A percentile compares a stretch with the other conserved stretches of the same genome.
Evolutionary conservation across 2,113 vertebrate species (phyloP).

Genomic region (Hoplias malabaricus): DNA sequence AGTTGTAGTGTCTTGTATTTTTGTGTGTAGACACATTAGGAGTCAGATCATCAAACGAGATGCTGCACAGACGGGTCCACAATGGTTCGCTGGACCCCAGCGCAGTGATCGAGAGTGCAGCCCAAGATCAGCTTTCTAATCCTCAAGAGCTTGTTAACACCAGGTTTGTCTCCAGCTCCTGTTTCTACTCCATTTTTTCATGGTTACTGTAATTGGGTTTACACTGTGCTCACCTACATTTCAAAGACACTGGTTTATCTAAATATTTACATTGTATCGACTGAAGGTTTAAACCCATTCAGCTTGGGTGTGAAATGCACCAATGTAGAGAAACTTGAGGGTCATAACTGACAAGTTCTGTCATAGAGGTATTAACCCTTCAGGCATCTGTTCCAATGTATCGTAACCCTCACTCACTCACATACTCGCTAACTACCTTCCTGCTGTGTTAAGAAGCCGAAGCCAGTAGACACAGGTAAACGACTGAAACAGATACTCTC

Average conservation of each 20-base stretch:
- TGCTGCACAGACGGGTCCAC: not conserved
- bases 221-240: no score
- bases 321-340: no score
- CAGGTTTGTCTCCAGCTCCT: slow-evolving; percentile 30
- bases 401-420: no score
- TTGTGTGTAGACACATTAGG: slow-evolving; percentile 32
- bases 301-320: no score
- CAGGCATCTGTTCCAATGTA: not conserved
- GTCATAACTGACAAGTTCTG: no score
- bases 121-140: not conserved
- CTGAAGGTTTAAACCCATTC: no score
- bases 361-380: no score
- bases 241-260: no score
- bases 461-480: not conserved
- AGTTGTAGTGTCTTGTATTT: slow-evolving; percentile 6
- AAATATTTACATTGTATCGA: no score
- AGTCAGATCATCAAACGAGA: not conserved
- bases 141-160: slow-evolving; percentile 5
- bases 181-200: not conserved
- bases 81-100: not conserved
- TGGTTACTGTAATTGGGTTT: no score
- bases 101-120: slow-evolving; percentile 5
- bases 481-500: not conserved
- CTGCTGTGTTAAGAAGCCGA: not conserved
- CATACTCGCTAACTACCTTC: not conserved